Base-by-base conservation (phyloP, 2,797 vertebrate species). In the Pteropus rufus region DNA sequence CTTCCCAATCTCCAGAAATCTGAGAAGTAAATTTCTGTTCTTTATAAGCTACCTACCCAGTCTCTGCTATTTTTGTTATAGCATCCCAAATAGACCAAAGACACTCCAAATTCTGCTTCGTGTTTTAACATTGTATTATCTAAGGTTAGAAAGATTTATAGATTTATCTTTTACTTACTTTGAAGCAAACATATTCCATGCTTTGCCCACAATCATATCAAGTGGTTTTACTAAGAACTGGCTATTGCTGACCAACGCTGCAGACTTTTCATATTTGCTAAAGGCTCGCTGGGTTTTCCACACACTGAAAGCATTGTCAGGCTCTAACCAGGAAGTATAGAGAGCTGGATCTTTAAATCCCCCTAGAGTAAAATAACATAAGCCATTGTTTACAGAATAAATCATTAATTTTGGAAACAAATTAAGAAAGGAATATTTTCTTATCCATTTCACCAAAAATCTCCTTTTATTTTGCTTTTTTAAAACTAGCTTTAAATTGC, bases 161-260 rank as follows among this genome's bases (percentile, higher is more conserved):
- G 26, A 65, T 23, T 80, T 52, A 52, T 76, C 60, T 92, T 97
- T 81, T 90, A 98, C 99, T 99, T 99, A 99, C 99, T 99, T 99
- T 79, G 99, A 99, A n/a, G 99, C 99, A 98, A 99, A 99, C 99
- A 99, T 99, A 93, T 99, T 99, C 99, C 99, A 99, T 4, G 99
- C 99, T 98, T 99, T 99, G 82, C 99, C 98, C 97, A 99, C 99
- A 46, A 99, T 98, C 65, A 39, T 97, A 90, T 99, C 99, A 60
- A 99, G 98, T 36, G 99, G 99, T 89, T 98, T 98, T 92, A 99
- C 98, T 96, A 99, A 98, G 96, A 99, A 99, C 97, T 99, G 99
- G 96, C 99, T 99, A 82, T 99, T 99, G 97, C 99, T 99, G 98
- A 99, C 99, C 98, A 99, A 96, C 3, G 99, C 98, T 0, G 99